Evolutionary conservation across 2,113 vertebrate species (phyloP), one percentile per base, ranked within the genome.

Genomic region (Plotosus lineatus): DNA sequence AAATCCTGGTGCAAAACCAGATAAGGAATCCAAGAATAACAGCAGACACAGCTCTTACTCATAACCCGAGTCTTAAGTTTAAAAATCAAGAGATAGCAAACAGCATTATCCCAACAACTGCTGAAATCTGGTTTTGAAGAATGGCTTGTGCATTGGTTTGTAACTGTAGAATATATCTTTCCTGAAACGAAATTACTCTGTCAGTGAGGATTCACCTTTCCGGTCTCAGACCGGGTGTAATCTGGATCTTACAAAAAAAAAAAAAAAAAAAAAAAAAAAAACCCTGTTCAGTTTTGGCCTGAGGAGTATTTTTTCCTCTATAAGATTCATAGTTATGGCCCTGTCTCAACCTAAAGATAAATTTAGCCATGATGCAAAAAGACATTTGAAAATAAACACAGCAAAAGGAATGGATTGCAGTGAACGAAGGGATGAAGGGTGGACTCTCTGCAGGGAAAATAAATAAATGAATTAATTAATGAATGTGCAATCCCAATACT

Each of bases 51-150:
- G 11, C 23, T 72, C 76, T 80, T 75, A 73, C 85, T 81, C 79
- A 85, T 65, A 73, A 69, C 83, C 80, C 51, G 31, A 68, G 79
- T 38, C 46, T 75, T 81, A 85, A 87, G 84, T 86, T 87, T 75
- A 26, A 71, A 60, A 65, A 42, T 72, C 15, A 50, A 50, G 14
- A 26, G 15, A 72, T 10, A 75, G 6, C n/a, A n/a, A n/a, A n/a
- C 28, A 38, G 60, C 8, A 51, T 9, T 26, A 51, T 36, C 60
- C 5, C 21, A 33, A 9, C 28, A 12, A 77, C 15, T 28, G 11
- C 17, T 63, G 5, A 40, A 76, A 44, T 42, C 53, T 60, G 51
- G 38, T 75, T 44, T 28, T 42, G 51, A n/a, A 75, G 51, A 56
- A 42, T 28, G 12, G 40, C 65, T 68, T 68, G 40, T 10, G 40